Evolutionary conservation across 2,113 vertebrate species (phyloP).

Genomic region (Colaptes auratus): DNA sequence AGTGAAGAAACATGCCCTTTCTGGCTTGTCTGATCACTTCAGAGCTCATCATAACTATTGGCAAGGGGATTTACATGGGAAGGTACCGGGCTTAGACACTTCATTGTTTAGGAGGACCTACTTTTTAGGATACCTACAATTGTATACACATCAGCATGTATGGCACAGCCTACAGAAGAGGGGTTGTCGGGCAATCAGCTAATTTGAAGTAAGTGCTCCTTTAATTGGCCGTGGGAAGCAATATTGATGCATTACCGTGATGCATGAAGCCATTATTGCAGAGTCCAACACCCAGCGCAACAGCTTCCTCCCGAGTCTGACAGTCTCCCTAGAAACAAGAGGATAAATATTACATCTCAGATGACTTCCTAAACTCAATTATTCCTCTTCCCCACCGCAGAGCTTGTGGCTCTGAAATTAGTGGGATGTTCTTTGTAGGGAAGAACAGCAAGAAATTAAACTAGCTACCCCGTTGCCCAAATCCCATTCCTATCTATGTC

Average conservation of each 20-base stretch:
- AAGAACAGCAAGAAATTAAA: slow-evolving; percentile 50
- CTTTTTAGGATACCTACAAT: not conserved
- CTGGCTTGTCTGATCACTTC: not conserved
- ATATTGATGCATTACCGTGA: slow-evolving; percentile 82
- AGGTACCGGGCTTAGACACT: not conserved
- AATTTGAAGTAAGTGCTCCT: not conserved
- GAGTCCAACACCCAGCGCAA: slow-evolving; percentile 93
- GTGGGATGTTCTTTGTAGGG: not conserved
- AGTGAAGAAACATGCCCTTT: not conserved
- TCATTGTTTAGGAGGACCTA: not conserved
- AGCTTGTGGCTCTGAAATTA: slow-evolving; percentile 30
- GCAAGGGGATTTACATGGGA: not conserved
- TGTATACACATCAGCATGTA: not conserved
- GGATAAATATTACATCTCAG: slow-evolving; percentile 37
- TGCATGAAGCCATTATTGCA: slow-evolving; percentile 99
- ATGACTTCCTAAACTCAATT: not conserved
- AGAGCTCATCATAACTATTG: not conserved
- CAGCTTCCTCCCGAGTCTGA: slow-evolving; percentile 93
- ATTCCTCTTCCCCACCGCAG: not conserved
- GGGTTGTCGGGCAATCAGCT: not conserved
- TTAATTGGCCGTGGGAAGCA: not conserved
- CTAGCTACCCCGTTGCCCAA: not conserved
- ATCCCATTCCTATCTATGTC: not conserved
- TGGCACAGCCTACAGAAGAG: not conserved
- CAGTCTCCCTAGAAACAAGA: slow-evolving; percentile 88